Conservation (phyloP, 92 coral and sea anemone genomes). For the Heteractis magnifica region DNA sequence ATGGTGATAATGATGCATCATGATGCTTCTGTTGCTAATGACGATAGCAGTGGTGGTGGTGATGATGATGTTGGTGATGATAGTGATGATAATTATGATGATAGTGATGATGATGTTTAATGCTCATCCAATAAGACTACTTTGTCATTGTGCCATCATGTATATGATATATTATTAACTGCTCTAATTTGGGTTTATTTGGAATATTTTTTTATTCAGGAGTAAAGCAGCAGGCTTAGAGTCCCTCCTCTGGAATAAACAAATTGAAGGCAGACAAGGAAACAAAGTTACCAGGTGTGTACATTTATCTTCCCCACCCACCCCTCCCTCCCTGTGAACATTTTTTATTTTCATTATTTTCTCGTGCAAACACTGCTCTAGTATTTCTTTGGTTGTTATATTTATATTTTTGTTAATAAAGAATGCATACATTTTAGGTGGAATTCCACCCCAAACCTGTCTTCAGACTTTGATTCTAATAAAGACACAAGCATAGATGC, state of each 20-base stretch:
- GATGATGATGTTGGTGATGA: neutral
- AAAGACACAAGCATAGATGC: constrained; percentile 15
- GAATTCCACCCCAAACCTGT: constrained; percentile 80
- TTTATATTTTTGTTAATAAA: neutral
- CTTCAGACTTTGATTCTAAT: constrained; percentile 42
- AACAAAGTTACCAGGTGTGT: constrained; percentile 22
- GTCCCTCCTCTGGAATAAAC: constrained; percentile 16
- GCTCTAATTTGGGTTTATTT: no score
- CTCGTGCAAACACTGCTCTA: neutral
- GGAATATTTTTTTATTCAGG: neutral
- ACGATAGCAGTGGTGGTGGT: neutral
- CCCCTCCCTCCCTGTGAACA: neutral
- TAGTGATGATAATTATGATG: neutral
- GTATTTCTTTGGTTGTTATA: neutral
- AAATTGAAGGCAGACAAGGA: constrained; percentile 1
- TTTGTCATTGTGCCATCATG: no score
- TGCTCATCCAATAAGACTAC: neutral
- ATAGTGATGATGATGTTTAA: neutral
- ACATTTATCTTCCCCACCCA: neutral
- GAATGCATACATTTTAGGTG: constrained; percentile 45
- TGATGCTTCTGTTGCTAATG: neutral
- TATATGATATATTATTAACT: no score
- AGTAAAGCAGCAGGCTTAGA: constrained; percentile 6
- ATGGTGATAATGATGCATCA: neutral
- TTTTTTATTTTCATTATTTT: neutral